Evolutionary conservation across 2,888 invertebrate species (phyloP).

Genomic region (Drosophila tripunctata): DNA sequence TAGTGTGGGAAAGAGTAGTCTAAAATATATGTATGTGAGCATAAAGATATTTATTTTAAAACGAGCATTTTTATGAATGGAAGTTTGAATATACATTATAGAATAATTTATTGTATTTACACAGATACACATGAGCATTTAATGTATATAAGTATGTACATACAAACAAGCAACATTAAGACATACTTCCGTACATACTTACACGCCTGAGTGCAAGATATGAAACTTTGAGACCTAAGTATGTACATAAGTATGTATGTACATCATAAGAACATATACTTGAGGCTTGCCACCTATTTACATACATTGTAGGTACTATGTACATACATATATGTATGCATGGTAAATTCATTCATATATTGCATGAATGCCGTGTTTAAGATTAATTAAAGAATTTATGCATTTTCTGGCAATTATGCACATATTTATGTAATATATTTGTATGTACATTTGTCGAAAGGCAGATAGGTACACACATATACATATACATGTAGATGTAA

Average conservation of each 20-base stretch:
- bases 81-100: neutral
- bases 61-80: too few relatives aligned
- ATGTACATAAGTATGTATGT: neutral
- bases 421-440: constrained; percentile 13
- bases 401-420: neutral
- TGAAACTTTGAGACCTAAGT: too few relatives aligned
- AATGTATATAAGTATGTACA: neutral
- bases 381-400: neutral
- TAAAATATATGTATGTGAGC: neutral
- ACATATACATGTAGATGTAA: constrained; percentile 4
- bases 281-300: neutral
- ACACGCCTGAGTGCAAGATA: too few relatives aligned
- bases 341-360: too few relatives aligned
- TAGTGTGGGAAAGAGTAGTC: too few relatives aligned
- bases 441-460: too few relatives aligned
- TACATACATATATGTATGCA: neutral
- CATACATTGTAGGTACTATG: neutral
- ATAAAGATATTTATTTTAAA: too few relatives aligned
- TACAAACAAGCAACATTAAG: too few relatives aligned
- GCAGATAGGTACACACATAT: constrained; percentile 1
- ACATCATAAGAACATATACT: too few relatives aligned
- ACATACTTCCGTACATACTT: neutral
- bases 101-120: neutral
- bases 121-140: neutral
- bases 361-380: neutral